These are phyloP conservation scores for Pachydiplax longipennis DNA, from an alignment of 2,888 invertebrate genomes.

Conservation along the genomic window DNA sequence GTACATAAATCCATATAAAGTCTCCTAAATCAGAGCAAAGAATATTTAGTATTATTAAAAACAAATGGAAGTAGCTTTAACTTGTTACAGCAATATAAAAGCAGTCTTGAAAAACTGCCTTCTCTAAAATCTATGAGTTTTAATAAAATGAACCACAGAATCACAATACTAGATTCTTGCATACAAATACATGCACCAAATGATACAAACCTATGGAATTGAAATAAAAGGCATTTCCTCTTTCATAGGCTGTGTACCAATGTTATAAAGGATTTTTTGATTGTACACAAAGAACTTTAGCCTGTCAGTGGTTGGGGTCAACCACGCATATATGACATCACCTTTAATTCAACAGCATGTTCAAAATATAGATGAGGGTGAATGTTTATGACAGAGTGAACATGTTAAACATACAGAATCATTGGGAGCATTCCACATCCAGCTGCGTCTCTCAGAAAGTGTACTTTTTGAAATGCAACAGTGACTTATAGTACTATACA, in stretches of 20 bases:
- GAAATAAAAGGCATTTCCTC: neutral
- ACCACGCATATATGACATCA: neutral
- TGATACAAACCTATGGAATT: neutral
- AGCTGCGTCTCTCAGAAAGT: conserved; percentile 44
- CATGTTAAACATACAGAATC: neutral
- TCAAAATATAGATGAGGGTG: conserved; percentile 36
- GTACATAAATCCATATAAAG: conserved; percentile 28
- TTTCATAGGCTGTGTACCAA: neutral
- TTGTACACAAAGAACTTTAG: neutral
- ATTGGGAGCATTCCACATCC: conserved; percentile 4
- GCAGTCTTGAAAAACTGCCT: conserved; percentile 4
- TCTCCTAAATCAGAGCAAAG: conserved; percentile 12
- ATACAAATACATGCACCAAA: conserved; percentile 4
- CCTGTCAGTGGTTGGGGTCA: neutral
- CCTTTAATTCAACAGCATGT: neutral
- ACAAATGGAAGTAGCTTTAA: conserved; percentile 20
- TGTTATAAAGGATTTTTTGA: neutral
- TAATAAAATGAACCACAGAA: conserved; percentile 14
- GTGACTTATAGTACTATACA: conserved; percentile 44
- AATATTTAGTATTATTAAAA: neutral
- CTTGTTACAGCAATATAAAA: conserved; percentile 29
- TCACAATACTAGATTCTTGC: neutral
- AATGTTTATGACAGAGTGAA: conserved; percentile 18
- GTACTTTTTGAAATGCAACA: conserved; percentile 44
- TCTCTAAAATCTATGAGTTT: neutral